A percentile compares a stretch with the other conserved stretches of the same genome.
These are phyloP conservation scores for Phthorimaea operculella DNA, from an alignment of 1,140 invertebrate genomes.

Conservation along the genomic window DNA sequence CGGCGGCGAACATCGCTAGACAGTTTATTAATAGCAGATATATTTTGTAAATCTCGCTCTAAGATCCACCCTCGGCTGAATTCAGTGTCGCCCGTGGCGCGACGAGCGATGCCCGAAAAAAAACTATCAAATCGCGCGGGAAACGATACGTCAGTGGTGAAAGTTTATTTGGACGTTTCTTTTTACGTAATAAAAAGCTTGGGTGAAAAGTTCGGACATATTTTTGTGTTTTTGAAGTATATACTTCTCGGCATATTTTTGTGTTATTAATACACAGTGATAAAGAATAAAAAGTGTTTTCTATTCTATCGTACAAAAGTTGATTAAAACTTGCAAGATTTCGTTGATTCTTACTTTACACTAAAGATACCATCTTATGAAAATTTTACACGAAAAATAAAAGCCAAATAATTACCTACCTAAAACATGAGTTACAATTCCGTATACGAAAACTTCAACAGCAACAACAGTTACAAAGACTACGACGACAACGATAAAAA, in stretches of 20 bases:
- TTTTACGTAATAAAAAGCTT: neutral
- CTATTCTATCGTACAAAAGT: too few species aligned
- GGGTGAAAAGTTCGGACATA: too few species aligned
- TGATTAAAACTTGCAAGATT: too few species aligned
- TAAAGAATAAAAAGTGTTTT: too few species aligned
- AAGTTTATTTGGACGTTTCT: neutral
- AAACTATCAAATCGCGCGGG: conserved; percentile 29
- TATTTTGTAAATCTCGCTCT: conserved; percentile 62
- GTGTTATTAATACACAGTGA: too few species aligned
- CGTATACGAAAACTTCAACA: conserved; percentile 34
- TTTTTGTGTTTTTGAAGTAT: conserved; percentile 10
- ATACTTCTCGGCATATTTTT: too few species aligned
- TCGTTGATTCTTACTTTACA: too few species aligned
- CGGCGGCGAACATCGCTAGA: conserved; percentile 37
- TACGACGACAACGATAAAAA: conserved; percentile 30
- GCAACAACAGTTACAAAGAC: conserved; percentile 14
- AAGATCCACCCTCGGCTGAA: conserved; percentile 49
- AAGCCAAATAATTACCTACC: too few species aligned
- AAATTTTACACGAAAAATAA: too few species aligned
- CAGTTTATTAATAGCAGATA: conserved; percentile 62
- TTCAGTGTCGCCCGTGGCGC: conserved; percentile 50
- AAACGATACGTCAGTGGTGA: conserved; percentile 7
- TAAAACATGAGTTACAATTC: conserved; percentile 42
- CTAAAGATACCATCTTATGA: too few species aligned
- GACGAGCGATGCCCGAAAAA: conserved; percentile 47